Evolutionary conservation across 2,797 vertebrate species (phyloP), one percentile per base, ranked within the genome.

Genomic region (Microchirus variegatus): DNA sequence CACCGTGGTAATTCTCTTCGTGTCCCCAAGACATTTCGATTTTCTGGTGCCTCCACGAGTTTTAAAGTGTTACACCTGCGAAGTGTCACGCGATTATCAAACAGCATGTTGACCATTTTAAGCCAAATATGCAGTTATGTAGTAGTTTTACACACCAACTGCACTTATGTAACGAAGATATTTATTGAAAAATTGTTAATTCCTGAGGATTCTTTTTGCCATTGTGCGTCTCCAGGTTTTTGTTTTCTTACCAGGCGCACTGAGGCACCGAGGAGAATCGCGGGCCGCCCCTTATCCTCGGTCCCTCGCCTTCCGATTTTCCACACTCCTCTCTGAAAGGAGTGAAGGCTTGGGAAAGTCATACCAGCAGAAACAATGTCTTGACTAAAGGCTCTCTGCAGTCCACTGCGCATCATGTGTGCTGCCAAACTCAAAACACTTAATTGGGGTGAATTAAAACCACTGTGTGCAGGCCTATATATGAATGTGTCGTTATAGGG

Each of bases 201-300:
- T 63, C 50, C 72, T 78, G 13, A 53, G 38, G 54, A 67, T 72
- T 81, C 70, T 73, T 64, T 13, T 15, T 40, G 44, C 77, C 49
- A 65, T 89, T 86, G 85, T 87, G 71, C 63, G 48, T 73, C 63
- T 13, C 22, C 55, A 44, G 31, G 63, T 87, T 13, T 87, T 92
- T 90, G 87, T 91, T 81, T 86, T 68, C 63, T 44, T 62, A 78
- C 66, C 80, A 78, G 80, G 75, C 60, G 57, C 61, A 54, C 42
- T 64, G 89, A 81, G 86, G 85, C 85, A 92, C 92, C 92, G 92
- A 93, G 93, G 92, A 94, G 87, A 94, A 95, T 95, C 75, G 91
- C 59, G 92, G 63, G 83, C 91, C 92, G 91, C 92, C 93, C 86
- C 85, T 87, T 71, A 88, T 86, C 87, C 89, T 82, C 90, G 81